phyloP scores from a whole-genome alignment of 2,797 vertebrate genomes.

The Anabacerthia variegaticeps region DNA sequence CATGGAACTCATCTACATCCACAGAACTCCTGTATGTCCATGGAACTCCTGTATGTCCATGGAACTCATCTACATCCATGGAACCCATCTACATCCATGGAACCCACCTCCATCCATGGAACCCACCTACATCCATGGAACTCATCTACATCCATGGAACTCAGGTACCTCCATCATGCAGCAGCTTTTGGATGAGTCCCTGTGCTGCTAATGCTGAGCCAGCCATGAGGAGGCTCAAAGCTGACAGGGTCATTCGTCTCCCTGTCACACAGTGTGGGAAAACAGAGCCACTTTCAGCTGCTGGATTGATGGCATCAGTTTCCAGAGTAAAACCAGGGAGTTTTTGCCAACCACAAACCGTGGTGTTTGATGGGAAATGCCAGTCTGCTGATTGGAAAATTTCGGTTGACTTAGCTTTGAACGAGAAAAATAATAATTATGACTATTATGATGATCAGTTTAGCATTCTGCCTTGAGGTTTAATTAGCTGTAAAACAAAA shows the following conservation, averaged over 20 bases:
- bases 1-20: background rate
- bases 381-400: background rate
- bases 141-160: background rate
- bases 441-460: constrained; percentile 18
- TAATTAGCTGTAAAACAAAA: constrained; percentile 52
- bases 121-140: background rate
- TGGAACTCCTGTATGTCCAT: no score
- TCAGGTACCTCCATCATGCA: accelerated
- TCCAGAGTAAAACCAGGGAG: background rate
- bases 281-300: background rate
- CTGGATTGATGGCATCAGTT: background rate
- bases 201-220: background rate
- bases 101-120: background rate
- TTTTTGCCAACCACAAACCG: background rate
- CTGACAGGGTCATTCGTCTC: background rate
- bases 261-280: background rate
- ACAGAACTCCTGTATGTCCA: no score
- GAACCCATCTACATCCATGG: background rate
- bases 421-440: constrained; percentile 49
- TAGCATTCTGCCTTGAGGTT: constrained; percentile 9
- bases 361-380: background rate
- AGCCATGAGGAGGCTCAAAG: background rate
- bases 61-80: background rate
- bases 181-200: background rate
- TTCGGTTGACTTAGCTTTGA: constrained; percentile 8